Evolutionary conservation across 2,888 invertebrate genomes (phyloP), one percentile per base, ranked within the genome.

Genomic region (Eledone cirrhosa): DNA sequence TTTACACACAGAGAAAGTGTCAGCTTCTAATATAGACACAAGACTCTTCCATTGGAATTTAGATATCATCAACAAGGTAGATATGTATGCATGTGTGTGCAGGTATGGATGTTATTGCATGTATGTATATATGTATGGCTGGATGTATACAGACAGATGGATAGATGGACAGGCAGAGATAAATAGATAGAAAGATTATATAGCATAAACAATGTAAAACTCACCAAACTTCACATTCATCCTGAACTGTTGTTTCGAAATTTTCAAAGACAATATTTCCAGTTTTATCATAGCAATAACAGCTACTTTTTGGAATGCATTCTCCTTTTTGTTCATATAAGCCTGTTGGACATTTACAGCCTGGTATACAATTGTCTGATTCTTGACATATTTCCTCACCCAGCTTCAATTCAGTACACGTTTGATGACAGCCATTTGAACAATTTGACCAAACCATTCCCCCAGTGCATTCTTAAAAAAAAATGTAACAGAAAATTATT

Each of bases 381-480:
- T 82, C 82, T 19, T 80, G 79, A 63, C 82, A 82, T 13, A 77
- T 78, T 53, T 77, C 80, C 27, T 78, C 69, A 65, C 82, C 63
- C 31, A 72, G 22, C 31, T 41, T 31, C 41, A 80, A 29, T 59
- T 82, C 82, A 14, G 80, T 75, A 78, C 82, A 82, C 16, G 80
- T 82, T 76, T 80, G 79, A 22, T 80, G 80, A 76, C 82, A 82
- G 16, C 77, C 75, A 79, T 81, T 81, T 19, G 80, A 80, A 75
- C 82, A 82, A 33, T 80, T 77, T 48, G 80, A 81, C 82, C 82
- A 82, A 3, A 82, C 78, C 76, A 76, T 78, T 24, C 80, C 80
- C 19, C 59, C 59, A 0, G 74, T 77, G 78, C 82, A 82, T 31
- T 72, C 13, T n/a, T 5, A 31, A 22, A 41, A 31, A 33, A 5